phyloP scores from a whole-genome alignment of 2,113 vertebrate genomes.

The Stercorarius parasiticus region DNA sequence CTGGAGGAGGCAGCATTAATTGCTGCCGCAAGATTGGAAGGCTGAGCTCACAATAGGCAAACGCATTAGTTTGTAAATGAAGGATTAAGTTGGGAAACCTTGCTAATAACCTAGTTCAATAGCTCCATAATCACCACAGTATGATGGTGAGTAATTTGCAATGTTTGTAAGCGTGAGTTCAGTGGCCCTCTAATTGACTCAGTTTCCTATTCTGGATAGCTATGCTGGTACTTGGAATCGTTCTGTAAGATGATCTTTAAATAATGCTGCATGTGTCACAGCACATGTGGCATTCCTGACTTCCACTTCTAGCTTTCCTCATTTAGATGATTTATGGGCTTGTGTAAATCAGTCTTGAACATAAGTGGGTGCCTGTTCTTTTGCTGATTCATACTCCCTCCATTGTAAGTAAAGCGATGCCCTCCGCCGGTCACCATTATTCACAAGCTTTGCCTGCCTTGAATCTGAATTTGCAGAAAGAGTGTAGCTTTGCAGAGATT shows the following conservation, averaged over 20 bases:
- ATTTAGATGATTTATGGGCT: conserved; percentile 23
- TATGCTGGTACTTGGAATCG: neutral
- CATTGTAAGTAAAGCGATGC: neutral
- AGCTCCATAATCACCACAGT: conserved; percentile 5
- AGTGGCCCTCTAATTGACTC: conserved; percentile 25
- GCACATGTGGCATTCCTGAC: conserved; percentile 19
- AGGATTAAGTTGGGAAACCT: conserved; percentile 38
- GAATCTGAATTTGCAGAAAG: conserved; percentile 1
- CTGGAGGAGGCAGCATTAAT: conserved; percentile 35
- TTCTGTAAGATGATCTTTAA: conserved; percentile 42
- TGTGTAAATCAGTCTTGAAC: neutral
- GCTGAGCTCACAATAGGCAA: neutral
- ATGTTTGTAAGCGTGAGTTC: neutral
- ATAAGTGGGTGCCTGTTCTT: neutral
- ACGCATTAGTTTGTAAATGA: conserved; percentile 37
- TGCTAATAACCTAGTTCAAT: conserved; percentile 32
- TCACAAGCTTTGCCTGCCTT: neutral
- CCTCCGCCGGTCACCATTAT: neutral
- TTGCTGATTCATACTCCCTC: conserved; percentile 52
- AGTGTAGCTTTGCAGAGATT: neutral
- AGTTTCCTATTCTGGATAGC: conserved; percentile 26
- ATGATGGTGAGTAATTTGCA: conserved; percentile 46
- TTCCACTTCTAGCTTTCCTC: conserved; percentile 34
- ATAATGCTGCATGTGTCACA: neutral
- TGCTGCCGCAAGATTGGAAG: conserved; percentile 9